Conservation (phyloP, 2,888 invertebrate genomes). For the Ametastegia equiseti region DNA sequence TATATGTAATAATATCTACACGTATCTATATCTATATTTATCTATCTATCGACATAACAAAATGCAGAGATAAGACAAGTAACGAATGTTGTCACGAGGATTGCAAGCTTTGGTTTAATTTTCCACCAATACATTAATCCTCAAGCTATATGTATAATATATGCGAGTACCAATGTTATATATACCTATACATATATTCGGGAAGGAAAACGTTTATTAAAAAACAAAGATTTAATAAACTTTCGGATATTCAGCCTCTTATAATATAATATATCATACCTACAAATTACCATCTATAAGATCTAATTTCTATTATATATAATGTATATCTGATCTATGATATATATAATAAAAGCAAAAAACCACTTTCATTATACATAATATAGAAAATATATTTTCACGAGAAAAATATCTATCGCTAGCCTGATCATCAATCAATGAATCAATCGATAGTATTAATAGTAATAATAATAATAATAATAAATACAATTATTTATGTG, state of each 20-base stretch:
- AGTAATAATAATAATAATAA: not conserved
- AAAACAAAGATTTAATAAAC: not conserved
- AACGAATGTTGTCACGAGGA: not conserved
- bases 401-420: not conserved
- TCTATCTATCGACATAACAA: conserved; percentile 8
- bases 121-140: not conserved
- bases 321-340: too few species aligned
- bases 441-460: not conserved
- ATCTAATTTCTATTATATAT: too few species aligned
- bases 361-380: not conserved
- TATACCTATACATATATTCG: too few species aligned
- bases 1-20: not conserved
- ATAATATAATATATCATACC: too few species aligned
- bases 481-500: too few species aligned
- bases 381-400: not conserved
- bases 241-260: not conserved
- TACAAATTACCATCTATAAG: not conserved
- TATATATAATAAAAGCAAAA: not conserved
- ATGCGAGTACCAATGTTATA: not conserved
- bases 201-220: not conserved
- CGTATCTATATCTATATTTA: not conserved
- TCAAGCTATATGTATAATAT: not conserved
- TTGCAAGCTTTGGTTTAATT: not conserved
- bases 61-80: conserved; percentile 4
- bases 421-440: not conserved